phyloP scores from a whole-genome alignment of 1,140 invertebrate genomes.

The Apis dorsata region DNA sequence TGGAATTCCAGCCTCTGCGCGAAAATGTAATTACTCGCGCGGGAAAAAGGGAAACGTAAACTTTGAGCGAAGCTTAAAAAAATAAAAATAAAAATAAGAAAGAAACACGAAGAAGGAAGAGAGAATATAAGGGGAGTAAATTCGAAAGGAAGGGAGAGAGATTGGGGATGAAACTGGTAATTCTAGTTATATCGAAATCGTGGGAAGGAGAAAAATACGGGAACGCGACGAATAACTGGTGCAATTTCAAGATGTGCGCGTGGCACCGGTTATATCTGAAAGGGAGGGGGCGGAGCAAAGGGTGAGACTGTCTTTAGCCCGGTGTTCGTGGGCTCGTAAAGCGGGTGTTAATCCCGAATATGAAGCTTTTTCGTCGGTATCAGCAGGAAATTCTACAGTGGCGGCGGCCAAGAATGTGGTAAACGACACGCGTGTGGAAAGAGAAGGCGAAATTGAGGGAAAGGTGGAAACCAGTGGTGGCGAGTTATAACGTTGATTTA shows the following conservation, averaged over 20 bases:
- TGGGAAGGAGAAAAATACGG: neutral
- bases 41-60: too few species aligned
- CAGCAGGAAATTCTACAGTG: constrained; percentile 63
- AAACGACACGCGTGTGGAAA: constrained; percentile 55
- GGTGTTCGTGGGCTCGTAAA: constrained; percentile 45
- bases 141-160: too few species aligned
- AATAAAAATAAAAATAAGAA: too few species aligned
- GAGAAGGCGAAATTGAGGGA: constrained; percentile 27
- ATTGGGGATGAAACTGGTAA: too few species aligned
- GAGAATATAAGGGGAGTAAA: too few species aligned
- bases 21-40: neutral
- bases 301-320: constrained; percentile 14
- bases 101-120: too few species aligned
- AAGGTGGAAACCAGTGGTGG: constrained; percentile 4
- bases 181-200: neutral
- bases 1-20: neutral
- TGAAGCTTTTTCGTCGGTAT: constrained; percentile 64
- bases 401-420: constrained; percentile 61
- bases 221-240: constrained; percentile 14
- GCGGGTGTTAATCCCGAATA: constrained; percentile 61
- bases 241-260: constrained; percentile 47
- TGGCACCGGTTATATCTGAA: neutral
- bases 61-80: neutral
- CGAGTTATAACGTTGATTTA: constrained; percentile 56
- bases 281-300: neutral